Conservation (phyloP, 2,113 vertebrate genomes). For the Onychostoma macrolepis region DNA sequence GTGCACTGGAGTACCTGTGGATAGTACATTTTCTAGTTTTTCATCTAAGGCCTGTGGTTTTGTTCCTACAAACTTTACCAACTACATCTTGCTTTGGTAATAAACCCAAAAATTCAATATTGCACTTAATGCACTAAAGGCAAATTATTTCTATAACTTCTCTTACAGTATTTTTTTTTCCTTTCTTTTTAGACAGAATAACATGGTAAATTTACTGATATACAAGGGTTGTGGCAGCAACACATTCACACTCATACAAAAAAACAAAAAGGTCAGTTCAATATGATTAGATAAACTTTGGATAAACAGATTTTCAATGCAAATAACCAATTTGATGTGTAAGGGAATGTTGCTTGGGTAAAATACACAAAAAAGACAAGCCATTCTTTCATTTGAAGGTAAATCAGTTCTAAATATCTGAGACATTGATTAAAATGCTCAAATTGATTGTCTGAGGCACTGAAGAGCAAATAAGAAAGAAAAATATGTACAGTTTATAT, state of each 20-base stretch:
- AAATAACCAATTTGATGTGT: background rate
- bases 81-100: slow-evolving; percentile 60
- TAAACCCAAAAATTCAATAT: slow-evolving; percentile 57
- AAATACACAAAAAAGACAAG: background rate
- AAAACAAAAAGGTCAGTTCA: background rate
- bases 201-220: background rate
- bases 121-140: slow-evolving; percentile 60
- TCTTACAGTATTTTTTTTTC: background rate
- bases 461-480: slow-evolving; percentile 8
- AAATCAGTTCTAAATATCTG: background rate
- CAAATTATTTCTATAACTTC: background rate
- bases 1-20: background rate
- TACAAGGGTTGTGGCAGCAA: background rate
- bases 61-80: background rate
- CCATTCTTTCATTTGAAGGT: background rate
- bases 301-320: background rate
- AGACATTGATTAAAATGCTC: slow-evolving; percentile 1
- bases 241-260: background rate
- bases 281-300: background rate
- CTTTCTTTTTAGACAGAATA: background rate
- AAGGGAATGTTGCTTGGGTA: slow-evolving; percentile 1
- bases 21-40: background rate
- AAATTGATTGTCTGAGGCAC: slow-evolving; percentile 37
- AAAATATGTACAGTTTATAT: background rate
- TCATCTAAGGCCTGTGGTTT: background rate